A percentile compares a stretch with the other conserved stretches of the same genome.
These are phyloP conservation scores for Eupeodes latifasciatus DNA, from an alignment of 2,888 invertebrate genomes.

Conservation along the genomic window DNA sequence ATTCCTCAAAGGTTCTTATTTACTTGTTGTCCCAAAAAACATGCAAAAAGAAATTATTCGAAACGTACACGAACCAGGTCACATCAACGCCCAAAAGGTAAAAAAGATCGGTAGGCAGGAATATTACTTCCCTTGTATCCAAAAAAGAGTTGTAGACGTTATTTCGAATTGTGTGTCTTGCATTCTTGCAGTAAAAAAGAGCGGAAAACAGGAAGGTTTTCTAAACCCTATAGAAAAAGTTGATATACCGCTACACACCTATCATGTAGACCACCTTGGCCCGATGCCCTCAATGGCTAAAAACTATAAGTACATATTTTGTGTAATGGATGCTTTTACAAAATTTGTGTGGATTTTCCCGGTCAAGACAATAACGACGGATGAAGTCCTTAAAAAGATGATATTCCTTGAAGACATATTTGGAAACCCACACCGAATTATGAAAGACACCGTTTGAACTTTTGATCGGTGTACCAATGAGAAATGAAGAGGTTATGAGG, in stretches of 20 bases:
- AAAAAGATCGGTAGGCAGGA: background rate
- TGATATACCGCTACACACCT: background rate
- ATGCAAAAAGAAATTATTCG: constrained; percentile 43
- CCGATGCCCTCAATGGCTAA: constrained; percentile 6
- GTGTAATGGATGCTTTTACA: background rate
- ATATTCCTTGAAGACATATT: background rate
- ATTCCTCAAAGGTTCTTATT: constrained; percentile 43
- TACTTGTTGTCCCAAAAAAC: constrained; percentile 43
- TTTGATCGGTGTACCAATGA: constrained; percentile 9
- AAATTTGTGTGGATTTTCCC: constrained; percentile 8
- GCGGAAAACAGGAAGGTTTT: background rate
- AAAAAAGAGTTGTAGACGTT: background rate
- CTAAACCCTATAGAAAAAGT: too few relatives aligned
- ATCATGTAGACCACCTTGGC: background rate
- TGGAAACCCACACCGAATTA: constrained; percentile 13
- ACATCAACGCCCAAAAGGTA: constrained; percentile 16
- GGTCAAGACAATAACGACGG: constrained; percentile 3
- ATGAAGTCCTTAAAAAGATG: constrained; percentile 4
- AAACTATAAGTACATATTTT: constrained; percentile 4
- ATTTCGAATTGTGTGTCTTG: constrained; percentile 2
- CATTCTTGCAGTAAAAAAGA: constrained; percentile 16
- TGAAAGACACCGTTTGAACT: constrained; percentile 20
- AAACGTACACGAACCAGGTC: constrained; percentile 14
- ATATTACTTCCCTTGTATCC: background rate
- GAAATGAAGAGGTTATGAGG: background rate